Evolutionary conservation across 2,888 invertebrate genomes (phyloP).

Genomic region (Tipula lateralis): DNA sequence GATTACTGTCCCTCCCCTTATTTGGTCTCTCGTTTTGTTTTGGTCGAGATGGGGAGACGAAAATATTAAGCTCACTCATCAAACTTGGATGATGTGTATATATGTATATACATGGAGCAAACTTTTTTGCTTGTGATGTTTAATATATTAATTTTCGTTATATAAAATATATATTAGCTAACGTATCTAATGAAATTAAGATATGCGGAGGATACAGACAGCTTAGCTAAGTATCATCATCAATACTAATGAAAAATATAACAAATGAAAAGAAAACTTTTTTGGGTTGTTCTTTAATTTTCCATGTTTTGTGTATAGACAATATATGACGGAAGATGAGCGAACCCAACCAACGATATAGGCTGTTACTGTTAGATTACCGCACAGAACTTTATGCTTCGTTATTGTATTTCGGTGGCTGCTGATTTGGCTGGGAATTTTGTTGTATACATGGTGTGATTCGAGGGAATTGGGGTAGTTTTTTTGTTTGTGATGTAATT

Average conservation of each 20-base stretch:
- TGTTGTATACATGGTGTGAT: neutral
- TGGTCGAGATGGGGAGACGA: neutral
- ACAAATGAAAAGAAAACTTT: neutral
- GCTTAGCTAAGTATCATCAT: slow-evolving; percentile 19
- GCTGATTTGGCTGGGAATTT: neutral
- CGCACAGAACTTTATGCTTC: neutral
- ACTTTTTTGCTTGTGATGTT: neutral
- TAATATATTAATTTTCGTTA: slow-evolving; percentile 11
- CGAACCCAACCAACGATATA: neutral
- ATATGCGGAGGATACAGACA: neutral
- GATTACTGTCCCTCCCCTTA: neutral
- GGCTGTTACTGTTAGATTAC: neutral
- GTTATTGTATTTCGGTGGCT: neutral
- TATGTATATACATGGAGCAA: neutral
- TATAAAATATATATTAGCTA: neutral
- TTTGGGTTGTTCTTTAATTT: neutral
- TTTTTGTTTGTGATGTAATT: neutral
- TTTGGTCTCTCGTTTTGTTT: neutral
- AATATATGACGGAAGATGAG: neutral
- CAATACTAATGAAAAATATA: neutral
- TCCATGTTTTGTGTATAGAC: neutral
- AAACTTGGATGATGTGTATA: neutral
- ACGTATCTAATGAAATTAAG: slow-evolving; percentile 11
- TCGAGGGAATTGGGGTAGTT: neutral
- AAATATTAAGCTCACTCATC: neutral